Evolutionary conservation across 2,113 vertebrate genomes (phyloP), one percentile per base, ranked within the genome.

Genomic region (Hyla sarda): DNA sequence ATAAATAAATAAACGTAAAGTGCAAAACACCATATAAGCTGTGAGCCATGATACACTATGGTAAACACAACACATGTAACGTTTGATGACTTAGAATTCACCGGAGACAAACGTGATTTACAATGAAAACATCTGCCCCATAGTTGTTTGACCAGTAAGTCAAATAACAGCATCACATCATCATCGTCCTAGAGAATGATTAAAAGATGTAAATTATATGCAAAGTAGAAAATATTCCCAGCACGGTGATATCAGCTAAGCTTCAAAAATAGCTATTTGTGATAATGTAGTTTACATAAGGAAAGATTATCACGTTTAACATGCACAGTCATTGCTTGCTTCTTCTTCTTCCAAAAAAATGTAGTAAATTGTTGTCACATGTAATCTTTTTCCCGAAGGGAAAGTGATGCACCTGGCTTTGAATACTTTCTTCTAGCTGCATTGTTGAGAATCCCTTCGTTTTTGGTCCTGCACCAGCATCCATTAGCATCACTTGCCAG

Each of bases 401-500:
- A 17, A 71, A 71, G 34, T 41, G 34, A 23, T 37, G 67, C 67
- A 71, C 67, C 67, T 71, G 67, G 32, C 32, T 41, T 19, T 41
- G 32, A 71, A 41, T 71, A 32, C 34, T 41, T 71, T 41, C 34
- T 23, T 23, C 19, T 37, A 71, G 67, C 67, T 71, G 34, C 19
- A 71, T 41, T 41, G 34, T 41, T 71, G 34, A 41, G 8, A 37
- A 71, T 71, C 21, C 19, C 34, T 41, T 41, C 2, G 23, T 71
- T 71, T 69, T 71, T 71, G 67, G 67, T 71, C 67, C 16, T 71
- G 19, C 67, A 71, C 67, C 67, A 71, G 34, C 19, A 23, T 71
- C 67, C 34, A 71, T 71, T 71, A 30, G 67, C 67, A 71, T 37
- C 67, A 71, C 65, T 71, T 41, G 67, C 67, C 67, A 71, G 67